Conservation (phyloP, 2,888 invertebrate species). For the Eugnorisma glareosa region DNA sequence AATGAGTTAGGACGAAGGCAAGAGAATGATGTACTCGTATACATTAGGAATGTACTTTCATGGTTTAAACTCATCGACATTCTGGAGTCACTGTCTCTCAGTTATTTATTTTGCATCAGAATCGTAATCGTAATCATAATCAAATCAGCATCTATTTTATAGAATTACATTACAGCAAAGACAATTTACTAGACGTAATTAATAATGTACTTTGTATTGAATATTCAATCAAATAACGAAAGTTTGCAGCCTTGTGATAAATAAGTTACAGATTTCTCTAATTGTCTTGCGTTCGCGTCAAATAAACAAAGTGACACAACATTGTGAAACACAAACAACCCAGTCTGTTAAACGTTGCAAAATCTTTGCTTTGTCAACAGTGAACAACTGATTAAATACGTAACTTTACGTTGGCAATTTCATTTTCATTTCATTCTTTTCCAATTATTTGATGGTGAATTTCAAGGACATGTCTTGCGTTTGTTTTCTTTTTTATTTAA, state of each 20-base stretch:
- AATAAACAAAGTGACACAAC: conserved; percentile 53
- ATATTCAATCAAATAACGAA: conserved; percentile 44
- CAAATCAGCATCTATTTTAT: neutral
- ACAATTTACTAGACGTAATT: neutral
- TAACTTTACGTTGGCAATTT: conserved; percentile 42
- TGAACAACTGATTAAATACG: conserved; percentile 34
- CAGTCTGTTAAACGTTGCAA: conserved; percentile 40
- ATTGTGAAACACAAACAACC: conserved; percentile 57
- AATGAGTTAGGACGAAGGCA: no score
- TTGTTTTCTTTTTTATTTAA: conserved; percentile 12
- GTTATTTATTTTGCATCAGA: neutral
- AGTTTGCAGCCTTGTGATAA: conserved; percentile 52
- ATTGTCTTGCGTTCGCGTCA: conserved; percentile 10
- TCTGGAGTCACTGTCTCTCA: no score
- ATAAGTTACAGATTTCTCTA: conserved; percentile 55
- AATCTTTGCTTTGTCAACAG: conserved; percentile 49
- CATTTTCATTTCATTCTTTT: conserved; percentile 36
- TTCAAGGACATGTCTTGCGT: conserved; percentile 4
- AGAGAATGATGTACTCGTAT: no score
- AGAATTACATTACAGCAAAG: neutral
- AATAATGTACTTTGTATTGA: neutral
- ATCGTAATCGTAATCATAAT: no score
- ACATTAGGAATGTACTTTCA: no score
- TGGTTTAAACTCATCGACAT: neutral
- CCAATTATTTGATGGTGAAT: neutral